Conservation (phyloP, 2,888 invertebrate genomes). For the Orchestes rusci region DNA sequence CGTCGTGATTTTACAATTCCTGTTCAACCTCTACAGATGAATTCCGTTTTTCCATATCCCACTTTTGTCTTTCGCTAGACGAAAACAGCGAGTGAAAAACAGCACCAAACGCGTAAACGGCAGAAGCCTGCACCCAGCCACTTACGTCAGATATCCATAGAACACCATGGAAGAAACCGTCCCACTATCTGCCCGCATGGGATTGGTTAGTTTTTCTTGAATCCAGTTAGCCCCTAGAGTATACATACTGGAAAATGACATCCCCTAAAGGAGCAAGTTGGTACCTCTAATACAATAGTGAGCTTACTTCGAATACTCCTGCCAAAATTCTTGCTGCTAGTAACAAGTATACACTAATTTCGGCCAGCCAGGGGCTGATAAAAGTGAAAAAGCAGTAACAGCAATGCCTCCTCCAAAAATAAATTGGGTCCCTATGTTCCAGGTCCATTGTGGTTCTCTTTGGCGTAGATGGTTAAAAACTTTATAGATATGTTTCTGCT, state of each 20-base stretch:
- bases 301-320: conserved; percentile 32
- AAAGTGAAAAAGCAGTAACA: conserved; percentile 70
- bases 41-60: too few species aligned
- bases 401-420: conserved; percentile 75
- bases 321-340: conserved; percentile 53
- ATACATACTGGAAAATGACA: conserved; percentile 71
- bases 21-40: too few species aligned
- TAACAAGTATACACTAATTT: conserved; percentile 60
- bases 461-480: too few species aligned
- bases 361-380: conserved; percentile 69
- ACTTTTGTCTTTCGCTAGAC: conserved; percentile 74
- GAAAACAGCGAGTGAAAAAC: conserved; percentile 71
- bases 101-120: conserved; percentile 74
- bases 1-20: too few species aligned
- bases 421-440: conserved; percentile 36
- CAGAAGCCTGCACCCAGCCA: conserved; percentile 71
- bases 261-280: too few species aligned
- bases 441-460: too few species aligned
- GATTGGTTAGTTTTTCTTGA: conserved; percentile 70
- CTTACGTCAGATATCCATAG: conserved; percentile 64
- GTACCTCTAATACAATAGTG: too few species aligned
- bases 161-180: conserved; percentile 76
- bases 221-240: conserved; percentile 80
- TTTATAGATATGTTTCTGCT: too few species aligned
- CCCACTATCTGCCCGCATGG: conserved; percentile 78